Percentiles rank a stretch among this genome's conserved stretches.
Evolutionary conservation across 2,113 vertebrate genomes (phyloP).

Genomic region (Arothron firmamentum): DNA sequence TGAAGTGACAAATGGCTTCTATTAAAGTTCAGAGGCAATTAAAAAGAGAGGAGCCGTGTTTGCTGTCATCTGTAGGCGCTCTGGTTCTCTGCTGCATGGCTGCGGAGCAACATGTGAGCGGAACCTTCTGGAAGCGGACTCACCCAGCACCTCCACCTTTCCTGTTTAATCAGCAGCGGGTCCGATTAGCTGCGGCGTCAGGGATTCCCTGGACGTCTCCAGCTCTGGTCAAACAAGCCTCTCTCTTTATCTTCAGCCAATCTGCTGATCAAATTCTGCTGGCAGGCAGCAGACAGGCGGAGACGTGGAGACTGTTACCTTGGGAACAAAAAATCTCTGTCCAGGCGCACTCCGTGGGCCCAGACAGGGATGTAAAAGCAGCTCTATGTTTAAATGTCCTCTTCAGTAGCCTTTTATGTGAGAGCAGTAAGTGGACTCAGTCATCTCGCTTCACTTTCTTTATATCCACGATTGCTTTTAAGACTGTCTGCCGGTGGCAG

Average conservation of each 20-base stretch:
- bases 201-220: slow-evolving; percentile 18
- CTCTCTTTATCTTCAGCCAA: neutral
- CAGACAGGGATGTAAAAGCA: slow-evolving; percentile 18
- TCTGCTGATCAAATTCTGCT: slow-evolving; percentile 11
- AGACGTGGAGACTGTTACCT: slow-evolving; percentile 28
- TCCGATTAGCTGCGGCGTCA: slow-evolving; percentile 1
- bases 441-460: neutral
- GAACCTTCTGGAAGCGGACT: too few relatives aligned
- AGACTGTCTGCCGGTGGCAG: neutral
- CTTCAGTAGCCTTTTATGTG: slow-evolving; percentile 10
- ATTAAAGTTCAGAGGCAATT: slow-evolving; percentile 69
- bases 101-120: slow-evolving; percentile 2
- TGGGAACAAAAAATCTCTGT: slow-evolving; percentile 42
- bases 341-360: slow-evolving; percentile 6
- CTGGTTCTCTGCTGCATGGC: slow-evolving; percentile 15
- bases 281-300: neutral
- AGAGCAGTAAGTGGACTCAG: neutral
- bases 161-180: neutral
- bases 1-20: slow-evolving; percentile 63
- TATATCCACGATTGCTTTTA: neutral
- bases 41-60: slow-evolving; percentile 47
- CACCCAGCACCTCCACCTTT: neutral
- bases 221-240: slow-evolving; percentile 3
- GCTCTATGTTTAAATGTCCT: slow-evolving; percentile 5
- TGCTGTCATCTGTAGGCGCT: slow-evolving; percentile 50